Conservation (phyloP, 2,797 vertebrate species). For the Leptatherina wallacei region DNA sequence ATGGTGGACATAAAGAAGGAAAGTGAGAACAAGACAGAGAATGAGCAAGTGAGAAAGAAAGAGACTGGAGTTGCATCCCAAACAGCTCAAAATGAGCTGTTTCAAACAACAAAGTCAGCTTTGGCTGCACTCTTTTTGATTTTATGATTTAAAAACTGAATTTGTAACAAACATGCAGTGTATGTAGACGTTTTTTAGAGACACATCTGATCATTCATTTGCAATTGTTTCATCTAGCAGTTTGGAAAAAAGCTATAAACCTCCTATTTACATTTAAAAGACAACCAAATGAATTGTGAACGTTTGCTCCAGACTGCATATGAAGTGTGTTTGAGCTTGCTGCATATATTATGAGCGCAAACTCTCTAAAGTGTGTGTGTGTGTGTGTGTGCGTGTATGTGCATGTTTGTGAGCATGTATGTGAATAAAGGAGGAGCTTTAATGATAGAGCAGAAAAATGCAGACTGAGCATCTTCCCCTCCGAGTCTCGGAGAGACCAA, state of each 20-base stretch:
- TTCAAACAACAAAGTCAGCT: slow-evolving; percentile 23
- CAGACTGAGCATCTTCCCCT: slow-evolving; percentile 60
- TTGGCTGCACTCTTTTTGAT: slow-evolving; percentile 8
- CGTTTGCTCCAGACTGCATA: slow-evolving; percentile 4
- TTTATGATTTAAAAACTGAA: slow-evolving; percentile 29
- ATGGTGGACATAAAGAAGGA: slow-evolving; percentile 58
- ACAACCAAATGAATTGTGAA: not conserved
- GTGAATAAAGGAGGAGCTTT: slow-evolving; percentile 43
- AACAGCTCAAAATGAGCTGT: slow-evolving; percentile 46
- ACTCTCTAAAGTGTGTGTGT: slow-evolving; percentile 5
- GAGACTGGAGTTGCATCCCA: slow-evolving; percentile 52
- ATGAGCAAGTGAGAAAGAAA: slow-evolving; percentile 35
- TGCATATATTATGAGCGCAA: slow-evolving; percentile 20
- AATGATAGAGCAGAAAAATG: slow-evolving; percentile 67
- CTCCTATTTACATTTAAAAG: slow-evolving; percentile 37
- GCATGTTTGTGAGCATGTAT: not conserved
- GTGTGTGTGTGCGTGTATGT: no score
- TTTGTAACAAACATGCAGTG: not conserved
- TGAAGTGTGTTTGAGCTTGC: slow-evolving; percentile 10
- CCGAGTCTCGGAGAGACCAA: slow-evolving; percentile 62
- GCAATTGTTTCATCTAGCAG: slow-evolving; percentile 6
- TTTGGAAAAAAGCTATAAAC: slow-evolving; percentile 15
- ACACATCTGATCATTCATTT: slow-evolving; percentile 5
- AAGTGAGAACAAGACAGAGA: slow-evolving; percentile 52
- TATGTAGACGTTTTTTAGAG: not conserved